These are phyloP conservation scores for Adelosebastes latens DNA, from an alignment of 2,797 vertebrate species.

Conservation along the genomic window DNA sequence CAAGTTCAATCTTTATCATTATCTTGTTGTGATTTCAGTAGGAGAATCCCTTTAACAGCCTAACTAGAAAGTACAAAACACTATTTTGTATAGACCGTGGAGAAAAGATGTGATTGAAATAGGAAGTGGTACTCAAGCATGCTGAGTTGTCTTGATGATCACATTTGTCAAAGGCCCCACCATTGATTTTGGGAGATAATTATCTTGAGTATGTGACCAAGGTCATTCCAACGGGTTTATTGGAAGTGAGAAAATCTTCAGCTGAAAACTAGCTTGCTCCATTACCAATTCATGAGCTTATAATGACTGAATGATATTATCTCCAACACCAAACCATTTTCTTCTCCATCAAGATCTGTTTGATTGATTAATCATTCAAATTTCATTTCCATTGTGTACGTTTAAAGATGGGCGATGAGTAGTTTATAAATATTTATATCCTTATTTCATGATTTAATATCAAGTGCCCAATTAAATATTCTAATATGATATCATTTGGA, in stretches of 20 bases:
- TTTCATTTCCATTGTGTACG: conserved; percentile 43
- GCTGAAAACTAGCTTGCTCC: conserved; percentile 42
- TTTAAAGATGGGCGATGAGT: conserved; percentile 39
- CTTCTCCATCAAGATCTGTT: conserved; percentile 51
- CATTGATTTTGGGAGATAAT: conserved; percentile 78
- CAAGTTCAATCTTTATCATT: neutral
- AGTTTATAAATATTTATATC: conserved; percentile 56
- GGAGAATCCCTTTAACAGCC: neutral
- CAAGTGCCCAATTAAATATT: conserved; percentile 38
- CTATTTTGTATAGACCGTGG: neutral
- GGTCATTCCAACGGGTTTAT: conserved; percentile 71
- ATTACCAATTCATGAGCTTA: conserved; percentile 79
- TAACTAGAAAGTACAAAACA: neutral
- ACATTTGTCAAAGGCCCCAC: conserved; percentile 63
- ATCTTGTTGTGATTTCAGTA: neutral
- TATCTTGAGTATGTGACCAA: conserved; percentile 67
- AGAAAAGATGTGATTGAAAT: conserved; percentile 45
- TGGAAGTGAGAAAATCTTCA: conserved; percentile 61
- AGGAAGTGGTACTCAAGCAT: conserved; percentile 43
- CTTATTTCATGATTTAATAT: conserved; percentile 22
- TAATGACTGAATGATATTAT: conserved; percentile 72
- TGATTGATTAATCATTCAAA: conserved; percentile 65
- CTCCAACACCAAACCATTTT: conserved; percentile 45
- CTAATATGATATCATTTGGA: neutral
- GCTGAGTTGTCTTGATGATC: conserved; percentile 55